A percentile compares a stretch with the other conserved stretches of the same genome.
Conservation (phyloP, 2,797 vertebrate genomes). For the Alosa sapidissima region DNA sequence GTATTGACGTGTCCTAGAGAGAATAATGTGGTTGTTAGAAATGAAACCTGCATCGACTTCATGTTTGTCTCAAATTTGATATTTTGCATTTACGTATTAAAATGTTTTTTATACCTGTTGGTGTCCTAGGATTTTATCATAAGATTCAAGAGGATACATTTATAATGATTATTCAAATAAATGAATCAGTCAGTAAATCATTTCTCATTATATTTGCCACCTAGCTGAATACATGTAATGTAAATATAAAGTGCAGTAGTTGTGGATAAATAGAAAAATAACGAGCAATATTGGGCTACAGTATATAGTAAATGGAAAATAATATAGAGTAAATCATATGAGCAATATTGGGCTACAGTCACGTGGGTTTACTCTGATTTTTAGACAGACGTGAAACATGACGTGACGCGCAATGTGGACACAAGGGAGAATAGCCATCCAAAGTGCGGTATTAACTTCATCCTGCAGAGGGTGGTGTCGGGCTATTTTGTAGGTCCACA, state of each 20-base stretch:
- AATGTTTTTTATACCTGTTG: constrained; percentile 56
- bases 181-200: too few species aligned
- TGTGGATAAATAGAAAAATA: too few species aligned
- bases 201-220: neutral
- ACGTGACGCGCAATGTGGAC: neutral
- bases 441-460: neutral
- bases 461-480: neutral
- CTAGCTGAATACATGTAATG: neutral
- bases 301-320: too few species aligned
- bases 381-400: neutral
- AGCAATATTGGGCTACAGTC: neutral
- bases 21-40: constrained; percentile 39
- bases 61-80: constrained; percentile 58
- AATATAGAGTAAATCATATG: too few species aligned
- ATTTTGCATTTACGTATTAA: constrained; percentile 66
- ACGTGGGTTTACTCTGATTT: neutral
- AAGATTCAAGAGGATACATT: neutral
- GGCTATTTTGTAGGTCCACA: neutral
- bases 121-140: neutral
- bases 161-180: too few species aligned
- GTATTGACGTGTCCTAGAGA: constrained; percentile 48
- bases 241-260: too few species aligned
- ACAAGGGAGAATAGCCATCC: neutral
- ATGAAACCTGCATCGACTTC: constrained; percentile 35
- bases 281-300: neutral